Evolutionary conservation across 2,888 invertebrate species (phyloP).

Genomic region (Stenurella melanura): DNA sequence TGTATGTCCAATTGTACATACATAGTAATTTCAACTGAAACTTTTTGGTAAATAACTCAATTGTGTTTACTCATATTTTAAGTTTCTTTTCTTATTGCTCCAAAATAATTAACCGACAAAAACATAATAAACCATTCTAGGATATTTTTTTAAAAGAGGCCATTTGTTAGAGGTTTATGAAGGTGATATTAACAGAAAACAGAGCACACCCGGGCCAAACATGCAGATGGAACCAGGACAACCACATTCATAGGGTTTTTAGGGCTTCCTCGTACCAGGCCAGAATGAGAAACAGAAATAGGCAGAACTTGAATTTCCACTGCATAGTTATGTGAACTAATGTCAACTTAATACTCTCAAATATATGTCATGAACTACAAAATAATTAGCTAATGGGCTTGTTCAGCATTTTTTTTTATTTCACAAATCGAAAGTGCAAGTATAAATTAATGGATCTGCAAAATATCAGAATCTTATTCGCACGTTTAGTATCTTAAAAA

Average conservation of each 20-base stretch:
- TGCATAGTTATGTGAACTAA: no score
- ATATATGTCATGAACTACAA: no score
- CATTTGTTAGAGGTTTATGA: conserved; percentile 33
- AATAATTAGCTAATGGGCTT: no score
- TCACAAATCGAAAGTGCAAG: no score
- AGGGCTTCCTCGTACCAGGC: conserved; percentile 8
- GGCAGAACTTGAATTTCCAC: background rate
- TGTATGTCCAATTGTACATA: background rate
- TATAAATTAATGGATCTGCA: no score
- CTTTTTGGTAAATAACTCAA: background rate
- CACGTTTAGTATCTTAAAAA: no score
- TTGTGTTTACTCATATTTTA: background rate
- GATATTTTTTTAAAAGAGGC: conserved; percentile 16
- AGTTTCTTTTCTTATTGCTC: background rate
- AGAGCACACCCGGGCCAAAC: conserved; percentile 36
- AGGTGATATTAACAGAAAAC: conserved; percentile 40
- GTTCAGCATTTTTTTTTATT: no score
- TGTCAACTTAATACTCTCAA: no score
- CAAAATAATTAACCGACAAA: conserved; percentile 35
- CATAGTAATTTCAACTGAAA: background rate
- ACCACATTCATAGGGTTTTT: background rate
- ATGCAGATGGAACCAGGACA: conserved; percentile 33
- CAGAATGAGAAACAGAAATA: background rate
- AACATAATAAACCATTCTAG: conserved; percentile 19
- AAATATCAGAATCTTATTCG: no score